phyloP scores from a whole-genome alignment of 2,113 vertebrate species.

The Hoplias malabaricus region DNA sequence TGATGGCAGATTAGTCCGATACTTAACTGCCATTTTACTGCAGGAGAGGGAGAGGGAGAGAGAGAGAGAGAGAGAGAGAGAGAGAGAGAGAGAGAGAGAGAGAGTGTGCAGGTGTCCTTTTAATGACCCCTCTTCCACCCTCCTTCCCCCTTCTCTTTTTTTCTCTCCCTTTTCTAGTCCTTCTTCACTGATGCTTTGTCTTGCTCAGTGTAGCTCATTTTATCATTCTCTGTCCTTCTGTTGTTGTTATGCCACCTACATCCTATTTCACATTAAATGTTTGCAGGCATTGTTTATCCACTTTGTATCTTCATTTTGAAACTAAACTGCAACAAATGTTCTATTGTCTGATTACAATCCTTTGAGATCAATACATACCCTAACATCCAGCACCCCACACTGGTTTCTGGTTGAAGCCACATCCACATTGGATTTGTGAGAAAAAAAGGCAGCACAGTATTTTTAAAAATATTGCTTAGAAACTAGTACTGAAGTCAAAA shows the following conservation, averaged over 20 bases:
- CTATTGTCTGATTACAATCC: too few relatives aligned
- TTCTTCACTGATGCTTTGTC: slow-evolving; percentile 44
- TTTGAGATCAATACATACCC: too few relatives aligned
- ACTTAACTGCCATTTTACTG: slow-evolving; percentile 68
- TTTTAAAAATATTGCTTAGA: too few relatives aligned
- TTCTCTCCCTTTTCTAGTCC: slow-evolving; percentile 16
- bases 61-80: slow-evolving; percentile 56
- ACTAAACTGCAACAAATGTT: too few relatives aligned
- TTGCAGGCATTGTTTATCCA: neutral
- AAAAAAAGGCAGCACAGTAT: too few relatives aligned
- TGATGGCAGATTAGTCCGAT: slow-evolving; percentile 79
- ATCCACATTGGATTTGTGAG: too few relatives aligned
- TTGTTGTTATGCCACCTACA: slow-evolving; percentile 18
- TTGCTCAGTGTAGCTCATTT: slow-evolving; percentile 34
- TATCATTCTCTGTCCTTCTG: slow-evolving; percentile 19
- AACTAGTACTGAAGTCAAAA: too few relatives aligned
- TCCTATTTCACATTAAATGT: slow-evolving; percentile 24
- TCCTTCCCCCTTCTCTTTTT: slow-evolving; percentile 35
- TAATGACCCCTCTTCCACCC: slow-evolving; percentile 66
- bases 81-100: slow-evolving; percentile 38
- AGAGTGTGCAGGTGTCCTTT: slow-evolving; percentile 70
- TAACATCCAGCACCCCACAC: too few relatives aligned
- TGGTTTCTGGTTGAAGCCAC: too few relatives aligned
- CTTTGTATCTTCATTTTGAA: too few relatives aligned
- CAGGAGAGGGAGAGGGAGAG: slow-evolving; percentile 19